Conservation (phyloP, 1,140 invertebrate species). For the Procambarus clarkii region DNA sequence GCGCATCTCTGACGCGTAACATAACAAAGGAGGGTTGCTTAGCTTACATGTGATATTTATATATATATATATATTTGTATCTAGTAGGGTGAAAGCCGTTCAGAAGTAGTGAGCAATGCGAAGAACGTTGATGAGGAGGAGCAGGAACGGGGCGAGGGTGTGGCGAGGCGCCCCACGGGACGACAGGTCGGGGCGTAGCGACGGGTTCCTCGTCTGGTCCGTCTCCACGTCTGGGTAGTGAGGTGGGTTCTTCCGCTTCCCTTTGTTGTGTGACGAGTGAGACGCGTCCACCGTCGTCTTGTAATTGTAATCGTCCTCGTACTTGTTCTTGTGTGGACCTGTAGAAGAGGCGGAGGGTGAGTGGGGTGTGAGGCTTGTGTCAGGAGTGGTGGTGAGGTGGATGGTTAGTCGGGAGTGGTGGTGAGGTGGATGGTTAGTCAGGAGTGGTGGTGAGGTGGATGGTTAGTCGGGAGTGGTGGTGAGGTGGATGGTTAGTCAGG, state of each 20-base stretch:
- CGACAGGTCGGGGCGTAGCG: not conserved
- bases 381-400: not conserved
- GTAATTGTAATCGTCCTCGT: constrained; percentile 38
- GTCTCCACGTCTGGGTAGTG: constrained; percentile 19
- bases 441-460: no score
- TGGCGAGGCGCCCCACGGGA: not conserved
- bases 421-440: no score
- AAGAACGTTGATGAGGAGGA: not conserved
- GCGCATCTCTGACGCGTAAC: not conserved
- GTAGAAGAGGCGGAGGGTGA: not conserved
- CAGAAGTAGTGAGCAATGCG: constrained; percentile 17
- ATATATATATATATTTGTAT: constrained; percentile 13
- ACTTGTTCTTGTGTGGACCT: constrained; percentile 49
- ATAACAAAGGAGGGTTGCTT: not conserved
- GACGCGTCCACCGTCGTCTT: constrained; percentile 42
- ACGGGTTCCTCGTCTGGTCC: not conserved
- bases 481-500: no score
- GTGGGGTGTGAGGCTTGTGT: no score
- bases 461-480: no score
- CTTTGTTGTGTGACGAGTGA: constrained; percentile 32
- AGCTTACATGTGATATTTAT: not conserved
- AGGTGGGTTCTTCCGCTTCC: constrained; percentile 46
- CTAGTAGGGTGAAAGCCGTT: not conserved
- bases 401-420: no score
- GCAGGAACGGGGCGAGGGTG: not conserved